Evolutionary conservation across 2,888 invertebrate species (phyloP).

Genomic region (Agrotis clavis): DNA sequence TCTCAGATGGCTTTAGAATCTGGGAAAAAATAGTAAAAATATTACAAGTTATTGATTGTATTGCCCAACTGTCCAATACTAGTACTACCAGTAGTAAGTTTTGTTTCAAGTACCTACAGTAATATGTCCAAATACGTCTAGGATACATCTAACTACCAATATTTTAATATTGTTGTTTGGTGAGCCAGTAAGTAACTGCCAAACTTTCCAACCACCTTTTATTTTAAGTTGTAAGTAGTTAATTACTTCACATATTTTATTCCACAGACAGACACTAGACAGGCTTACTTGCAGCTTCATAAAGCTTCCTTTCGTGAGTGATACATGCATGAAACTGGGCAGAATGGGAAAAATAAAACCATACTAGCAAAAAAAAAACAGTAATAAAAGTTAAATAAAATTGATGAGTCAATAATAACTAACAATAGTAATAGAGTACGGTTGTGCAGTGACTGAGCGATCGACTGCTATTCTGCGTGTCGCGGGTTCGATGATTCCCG

Average conservation of each 20-base stretch:
- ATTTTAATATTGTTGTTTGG: conserved; percentile 4
- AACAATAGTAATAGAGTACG: too few relatives aligned
- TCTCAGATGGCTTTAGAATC: conserved; percentile 99
- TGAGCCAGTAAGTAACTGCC: conserved; percentile 9
- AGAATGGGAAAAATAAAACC: not conserved
- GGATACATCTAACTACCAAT: conserved; percentile 20
- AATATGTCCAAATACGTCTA: conserved; percentile 35
- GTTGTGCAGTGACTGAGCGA: too few relatives aligned
- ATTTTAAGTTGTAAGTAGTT: not conserved
- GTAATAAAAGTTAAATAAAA: too few relatives aligned
- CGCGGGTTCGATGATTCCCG: too few relatives aligned
- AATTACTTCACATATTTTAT: conserved; percentile 23
- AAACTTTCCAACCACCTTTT: not conserved
- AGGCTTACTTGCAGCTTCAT: conserved; percentile 23
- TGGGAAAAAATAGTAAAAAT: conserved; percentile 78
- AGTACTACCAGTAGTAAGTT: conserved; percentile 4
- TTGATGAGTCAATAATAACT: too few relatives aligned
- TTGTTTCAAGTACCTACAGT: not conserved
- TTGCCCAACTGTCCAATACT: not conserved
- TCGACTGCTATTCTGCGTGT: too few relatives aligned
- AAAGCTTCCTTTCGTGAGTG: not conserved
- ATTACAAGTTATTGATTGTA: not conserved
- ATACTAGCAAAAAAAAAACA: not conserved
- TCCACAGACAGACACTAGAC: not conserved
- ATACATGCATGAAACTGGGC: conserved; percentile 1